Evolutionary conservation across 1,140 invertebrate species (phyloP).

Genomic region (Plectus sambesii): DNA sequence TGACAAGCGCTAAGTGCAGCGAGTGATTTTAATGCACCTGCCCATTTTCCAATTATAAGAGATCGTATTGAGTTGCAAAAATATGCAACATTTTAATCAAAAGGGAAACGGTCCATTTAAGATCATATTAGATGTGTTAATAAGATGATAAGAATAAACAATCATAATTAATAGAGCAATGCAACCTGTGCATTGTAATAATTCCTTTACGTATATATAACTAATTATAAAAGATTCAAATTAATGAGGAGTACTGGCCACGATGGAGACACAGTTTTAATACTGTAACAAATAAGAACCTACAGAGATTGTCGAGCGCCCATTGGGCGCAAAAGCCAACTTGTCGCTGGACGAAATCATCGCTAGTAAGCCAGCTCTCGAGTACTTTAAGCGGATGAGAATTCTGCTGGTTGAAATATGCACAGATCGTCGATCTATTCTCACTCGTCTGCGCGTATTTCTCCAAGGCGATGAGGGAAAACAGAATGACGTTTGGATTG

Average conservation of each 20-base stretch:
- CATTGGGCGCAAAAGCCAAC: constrained; percentile 84
- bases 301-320: constrained; percentile 84
- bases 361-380: constrained; percentile 55
- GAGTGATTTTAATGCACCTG: no score
- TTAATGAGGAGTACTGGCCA: no score
- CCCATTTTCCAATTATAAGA: no score
- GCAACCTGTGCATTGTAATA: background rate
- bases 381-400: constrained; percentile 57
- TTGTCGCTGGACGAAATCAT: constrained; percentile 61
- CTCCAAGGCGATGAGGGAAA: constrained; percentile 76
- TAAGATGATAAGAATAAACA: no score
- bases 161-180: background rate
- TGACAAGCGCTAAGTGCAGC: no score
- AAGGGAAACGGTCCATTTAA: no score
- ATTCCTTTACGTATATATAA: background rate
- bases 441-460: constrained; percentile 88
- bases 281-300: constrained; percentile 47
- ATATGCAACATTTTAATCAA: no score
- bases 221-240: constrained; percentile 6
- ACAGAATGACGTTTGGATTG: constrained; percentile 66
- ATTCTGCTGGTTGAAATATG: constrained; percentile 52
- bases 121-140: no score
- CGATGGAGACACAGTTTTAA: no score
- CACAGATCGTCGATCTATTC: constrained; percentile 71
- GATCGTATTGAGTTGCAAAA: no score